Conservation (phyloP, 1,140 invertebrate genomes). For the Pachypeltis micranthus region DNA sequence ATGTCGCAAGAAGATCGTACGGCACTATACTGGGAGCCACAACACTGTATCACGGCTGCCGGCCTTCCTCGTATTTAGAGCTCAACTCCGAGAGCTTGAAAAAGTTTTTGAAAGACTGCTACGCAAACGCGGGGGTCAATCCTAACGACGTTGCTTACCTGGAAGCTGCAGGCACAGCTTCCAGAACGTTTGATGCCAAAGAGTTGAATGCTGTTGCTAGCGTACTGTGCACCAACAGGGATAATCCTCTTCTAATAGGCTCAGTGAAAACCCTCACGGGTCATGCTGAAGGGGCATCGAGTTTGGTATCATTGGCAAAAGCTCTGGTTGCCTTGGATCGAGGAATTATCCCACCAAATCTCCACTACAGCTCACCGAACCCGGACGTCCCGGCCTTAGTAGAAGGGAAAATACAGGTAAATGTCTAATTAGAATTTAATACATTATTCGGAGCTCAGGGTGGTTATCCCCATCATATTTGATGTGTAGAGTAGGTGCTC, state of each 20-base stretch:
- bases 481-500: too few relatives aligned
- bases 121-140: not conserved
- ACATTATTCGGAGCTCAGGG: too few relatives aligned
- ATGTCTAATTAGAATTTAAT: too few relatives aligned
- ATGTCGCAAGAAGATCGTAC: constrained; percentile 32
- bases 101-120: not conserved
- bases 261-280: constrained; percentile 68
- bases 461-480: too few relatives aligned
- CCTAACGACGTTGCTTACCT: not conserved
- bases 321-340: constrained; percentile 28
- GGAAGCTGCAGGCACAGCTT: not conserved
- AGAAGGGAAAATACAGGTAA: constrained; percentile 35
- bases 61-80: not conserved
- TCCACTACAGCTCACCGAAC: constrained; percentile 28
- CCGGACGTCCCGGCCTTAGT: constrained; percentile 43
- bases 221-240: constrained; percentile 24
- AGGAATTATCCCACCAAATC: constrained; percentile 27
- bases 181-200: constrained; percentile 23
- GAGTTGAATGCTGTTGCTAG: constrained; percentile 24
- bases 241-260: constrained; percentile 51
- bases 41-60: not conserved
- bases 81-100: not conserved
- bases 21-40: not conserved
- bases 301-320: constrained; percentile 46
- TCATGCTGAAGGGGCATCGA: constrained; percentile 56